phyloP scores from a whole-genome alignment of 2,113 vertebrate genomes.

The Mormoops blainvillei region DNA sequence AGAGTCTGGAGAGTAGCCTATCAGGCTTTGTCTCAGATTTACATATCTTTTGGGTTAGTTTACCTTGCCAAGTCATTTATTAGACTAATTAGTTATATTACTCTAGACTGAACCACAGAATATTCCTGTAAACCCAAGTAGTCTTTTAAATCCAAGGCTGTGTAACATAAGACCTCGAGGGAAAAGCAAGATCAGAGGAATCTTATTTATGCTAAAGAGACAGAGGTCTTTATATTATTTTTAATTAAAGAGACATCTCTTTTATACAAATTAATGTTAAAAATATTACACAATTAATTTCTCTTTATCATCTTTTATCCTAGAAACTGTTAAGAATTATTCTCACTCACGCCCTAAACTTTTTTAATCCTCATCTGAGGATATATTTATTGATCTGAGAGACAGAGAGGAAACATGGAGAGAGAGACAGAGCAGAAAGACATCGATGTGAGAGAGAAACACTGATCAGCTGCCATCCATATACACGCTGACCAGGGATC shows the following conservation, averaged over 20 bases:
- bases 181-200: background rate
- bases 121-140: background rate
- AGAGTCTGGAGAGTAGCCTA: background rate
- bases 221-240: background rate
- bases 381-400: no score
- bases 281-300: conserved; percentile 3
- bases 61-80: background rate
- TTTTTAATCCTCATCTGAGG: no score
- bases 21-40: background rate
- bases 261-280: background rate
- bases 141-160: background rate
- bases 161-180: background rate
- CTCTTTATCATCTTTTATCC: background rate
- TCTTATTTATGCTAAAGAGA: background rate
- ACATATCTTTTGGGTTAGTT: background rate
- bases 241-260: background rate
- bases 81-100: background rate
- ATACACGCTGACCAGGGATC: no score
- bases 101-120: background rate
- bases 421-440: no score
- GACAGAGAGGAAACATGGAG: no score
- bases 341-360: background rate
- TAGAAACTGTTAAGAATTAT: background rate
- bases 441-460: no score
- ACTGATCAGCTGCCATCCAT: no score